phyloP scores from a whole-genome alignment of 2,888 invertebrate species.

The Gari tellinella region DNA sequence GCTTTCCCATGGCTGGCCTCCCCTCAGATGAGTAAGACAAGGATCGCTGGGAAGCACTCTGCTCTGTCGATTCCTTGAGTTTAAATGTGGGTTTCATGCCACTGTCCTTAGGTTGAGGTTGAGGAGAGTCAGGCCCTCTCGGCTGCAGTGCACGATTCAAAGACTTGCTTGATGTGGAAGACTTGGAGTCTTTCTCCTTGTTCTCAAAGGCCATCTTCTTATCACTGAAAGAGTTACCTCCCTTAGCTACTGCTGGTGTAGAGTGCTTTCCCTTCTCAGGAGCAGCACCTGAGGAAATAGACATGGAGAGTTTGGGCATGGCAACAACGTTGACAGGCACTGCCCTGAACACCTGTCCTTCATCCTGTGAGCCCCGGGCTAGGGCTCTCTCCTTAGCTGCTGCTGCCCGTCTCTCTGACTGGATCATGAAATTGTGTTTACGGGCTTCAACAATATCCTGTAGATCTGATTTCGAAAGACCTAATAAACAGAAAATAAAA shows the following conservation, averaged over 20 bases:
- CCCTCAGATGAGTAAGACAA: slow-evolving; percentile 1
- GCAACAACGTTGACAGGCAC: slow-evolving; percentile 64
- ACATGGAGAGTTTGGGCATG: slow-evolving; percentile 61
- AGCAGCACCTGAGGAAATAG: slow-evolving; percentile 42
- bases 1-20: slow-evolving; percentile 11
- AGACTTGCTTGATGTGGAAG: slow-evolving; percentile 17
- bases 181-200: slow-evolving; percentile 40
- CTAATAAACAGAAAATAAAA: slow-evolving; percentile 2
- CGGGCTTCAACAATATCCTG: slow-evolving; percentile 52
- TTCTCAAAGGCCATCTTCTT: slow-evolving; percentile 37
- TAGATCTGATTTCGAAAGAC: slow-evolving; percentile 26
- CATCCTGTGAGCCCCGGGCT: slow-evolving; percentile 13
- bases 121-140: slow-evolving; percentile 32
- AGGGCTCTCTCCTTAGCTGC: slow-evolving; percentile 51
- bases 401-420: slow-evolving; percentile 43
- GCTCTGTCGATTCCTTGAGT: slow-evolving; percentile 26
- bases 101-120: slow-evolving; percentile 3
- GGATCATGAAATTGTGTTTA: slow-evolving; percentile 51
- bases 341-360: slow-evolving; percentile 53
- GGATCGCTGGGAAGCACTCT: neutral
- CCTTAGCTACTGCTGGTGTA: slow-evolving; percentile 13
- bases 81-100: neutral
- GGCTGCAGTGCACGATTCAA: slow-evolving; percentile 65
- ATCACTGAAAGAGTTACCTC: slow-evolving; percentile 25
- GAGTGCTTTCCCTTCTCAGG: slow-evolving; percentile 40